These are phyloP conservation scores for Lobophora halterata DNA, from an alignment of 2,888 invertebrate species.

Conservation along the genomic window DNA sequence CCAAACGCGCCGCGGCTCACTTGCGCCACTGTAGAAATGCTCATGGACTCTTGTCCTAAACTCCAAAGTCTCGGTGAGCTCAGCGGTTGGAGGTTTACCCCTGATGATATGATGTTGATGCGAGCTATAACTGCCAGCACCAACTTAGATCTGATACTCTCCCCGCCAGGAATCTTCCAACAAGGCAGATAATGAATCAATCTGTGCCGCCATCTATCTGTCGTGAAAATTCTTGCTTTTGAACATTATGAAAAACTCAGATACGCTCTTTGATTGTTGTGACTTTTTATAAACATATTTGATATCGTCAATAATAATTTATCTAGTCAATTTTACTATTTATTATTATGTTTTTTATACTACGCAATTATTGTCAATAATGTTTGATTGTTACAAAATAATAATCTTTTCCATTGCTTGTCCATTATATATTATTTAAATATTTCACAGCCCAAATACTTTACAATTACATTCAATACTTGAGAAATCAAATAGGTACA, in stretches of 20 bases:
- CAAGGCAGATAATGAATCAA: constrained; percentile 47
- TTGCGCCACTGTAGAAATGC: constrained; percentile 81
- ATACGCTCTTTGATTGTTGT: no score
- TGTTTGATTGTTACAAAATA: constrained; percentile 20
- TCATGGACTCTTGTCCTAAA: constrained; percentile 85
- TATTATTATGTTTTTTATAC: neutral
- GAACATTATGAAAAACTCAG: no score
- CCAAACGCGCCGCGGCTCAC: constrained; percentile 84
- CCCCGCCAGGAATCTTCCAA: constrained; percentile 81
- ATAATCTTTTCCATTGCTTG: constrained; percentile 33
- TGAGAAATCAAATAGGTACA: no score
- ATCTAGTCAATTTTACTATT: constrained; percentile 14
- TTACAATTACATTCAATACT: no score
- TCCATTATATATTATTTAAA: constrained; percentile 21
- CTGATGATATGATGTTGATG: constrained; percentile 84
- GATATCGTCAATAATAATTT: no score
- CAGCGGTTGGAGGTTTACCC: constrained; percentile 84
- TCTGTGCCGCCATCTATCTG: neutral
- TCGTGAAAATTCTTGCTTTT: constrained; percentile 1
- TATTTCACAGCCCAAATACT: constrained; percentile 24
- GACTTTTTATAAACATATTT: no score
- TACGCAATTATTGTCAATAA: no score
- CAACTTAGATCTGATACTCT: constrained; percentile 83
- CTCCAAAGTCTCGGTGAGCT: constrained; percentile 84
- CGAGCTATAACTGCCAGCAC: constrained; percentile 83